Evolutionary conservation across 1,140 invertebrate genomes (phyloP).

Genomic region (Parasteatoda tepidariorum): DNA sequence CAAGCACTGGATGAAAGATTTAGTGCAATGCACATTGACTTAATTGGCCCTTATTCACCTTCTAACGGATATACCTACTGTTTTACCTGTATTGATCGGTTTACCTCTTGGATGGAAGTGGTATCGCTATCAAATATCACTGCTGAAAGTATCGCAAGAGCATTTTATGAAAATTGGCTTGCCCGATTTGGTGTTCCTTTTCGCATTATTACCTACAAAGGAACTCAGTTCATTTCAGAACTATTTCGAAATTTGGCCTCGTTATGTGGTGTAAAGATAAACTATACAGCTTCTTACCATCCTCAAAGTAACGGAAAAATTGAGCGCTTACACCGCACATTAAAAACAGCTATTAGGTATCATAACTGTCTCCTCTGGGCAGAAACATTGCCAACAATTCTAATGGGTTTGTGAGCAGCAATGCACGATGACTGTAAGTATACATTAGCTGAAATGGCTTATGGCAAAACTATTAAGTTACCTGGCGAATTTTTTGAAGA

Average conservation of each 20-base stretch:
- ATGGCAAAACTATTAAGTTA: not conserved
- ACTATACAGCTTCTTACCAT: not conserved
- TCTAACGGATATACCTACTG: constrained; percentile 66
- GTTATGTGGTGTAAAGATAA: not conserved
- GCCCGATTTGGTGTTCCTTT: not conserved
- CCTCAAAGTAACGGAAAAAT: constrained; percentile 1
- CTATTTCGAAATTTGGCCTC: not conserved
- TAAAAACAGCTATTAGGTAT: not conserved
- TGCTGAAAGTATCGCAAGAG: not conserved
- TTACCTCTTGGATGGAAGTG: constrained; percentile 5
- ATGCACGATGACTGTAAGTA: not conserved
- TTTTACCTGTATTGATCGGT: constrained; percentile 67
- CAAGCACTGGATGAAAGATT: constrained; percentile 62
- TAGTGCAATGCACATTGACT: constrained; percentile 70
- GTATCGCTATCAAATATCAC: constrained; percentile 45
- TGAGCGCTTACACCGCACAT: not conserved
- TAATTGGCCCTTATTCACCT: constrained; percentile 70
- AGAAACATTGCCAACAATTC: not conserved
- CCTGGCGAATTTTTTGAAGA: not conserved
- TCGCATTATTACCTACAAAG: not conserved
- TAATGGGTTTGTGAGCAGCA: not conserved
- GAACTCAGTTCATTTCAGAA: too few species aligned
- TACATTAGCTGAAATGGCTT: not conserved
- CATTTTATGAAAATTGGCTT: constrained; percentile 15
- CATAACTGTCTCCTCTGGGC: not conserved